These are phyloP conservation scores for Steinernema carpocapsae DNA, from an alignment of 2,888 invertebrate genomes.

Conservation along the genomic window DNA sequence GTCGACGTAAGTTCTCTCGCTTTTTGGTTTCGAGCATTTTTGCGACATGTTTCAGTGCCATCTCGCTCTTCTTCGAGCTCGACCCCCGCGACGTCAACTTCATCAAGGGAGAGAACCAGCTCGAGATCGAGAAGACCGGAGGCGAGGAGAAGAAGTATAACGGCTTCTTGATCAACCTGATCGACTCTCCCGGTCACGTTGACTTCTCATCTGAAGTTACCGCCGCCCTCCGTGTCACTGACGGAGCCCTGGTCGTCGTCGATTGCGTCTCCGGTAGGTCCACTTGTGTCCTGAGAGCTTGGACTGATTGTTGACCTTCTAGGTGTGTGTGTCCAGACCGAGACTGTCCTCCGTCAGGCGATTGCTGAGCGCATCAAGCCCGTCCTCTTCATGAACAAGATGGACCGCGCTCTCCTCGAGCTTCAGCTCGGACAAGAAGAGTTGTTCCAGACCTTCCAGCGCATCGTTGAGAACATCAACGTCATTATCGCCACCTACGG, in stretches of 20 bases:
- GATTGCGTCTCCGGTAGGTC: constrained; percentile 95
- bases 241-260: constrained; percentile 98
- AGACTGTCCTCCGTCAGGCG: constrained; percentile 98
- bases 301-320: constrained; percentile 47
- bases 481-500: constrained; percentile 99
- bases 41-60: constrained; percentile 79
- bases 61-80: constrained; percentile 98
- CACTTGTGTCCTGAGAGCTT: neutral
- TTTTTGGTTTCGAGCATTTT: too few relatives aligned
- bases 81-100: constrained; percentile 90
- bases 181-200: constrained; percentile 99
- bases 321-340: constrained; percentile 99
- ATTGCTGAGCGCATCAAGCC: constrained; percentile 99
- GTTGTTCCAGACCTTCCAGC: constrained; percentile 93
- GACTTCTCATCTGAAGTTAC: constrained; percentile 96
- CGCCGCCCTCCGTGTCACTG: constrained; percentile 98
- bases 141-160: constrained; percentile 77
- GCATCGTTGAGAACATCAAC: constrained; percentile 99
- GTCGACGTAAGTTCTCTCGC: constrained; percentile 84
- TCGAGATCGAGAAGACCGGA: constrained; percentile 51
- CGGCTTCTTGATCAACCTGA: constrained; percentile 99
- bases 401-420: constrained; percentile 98
- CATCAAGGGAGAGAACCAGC: constrained; percentile 76
- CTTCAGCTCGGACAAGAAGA: constrained; percentile 94
- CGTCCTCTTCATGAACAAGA: constrained; percentile 99